A percentile compares a stretch with the other conserved stretches of the same genome.
phyloP scores from a whole-genome alignment of 2,797 vertebrate species.

The Pristis pectinata region DNA sequence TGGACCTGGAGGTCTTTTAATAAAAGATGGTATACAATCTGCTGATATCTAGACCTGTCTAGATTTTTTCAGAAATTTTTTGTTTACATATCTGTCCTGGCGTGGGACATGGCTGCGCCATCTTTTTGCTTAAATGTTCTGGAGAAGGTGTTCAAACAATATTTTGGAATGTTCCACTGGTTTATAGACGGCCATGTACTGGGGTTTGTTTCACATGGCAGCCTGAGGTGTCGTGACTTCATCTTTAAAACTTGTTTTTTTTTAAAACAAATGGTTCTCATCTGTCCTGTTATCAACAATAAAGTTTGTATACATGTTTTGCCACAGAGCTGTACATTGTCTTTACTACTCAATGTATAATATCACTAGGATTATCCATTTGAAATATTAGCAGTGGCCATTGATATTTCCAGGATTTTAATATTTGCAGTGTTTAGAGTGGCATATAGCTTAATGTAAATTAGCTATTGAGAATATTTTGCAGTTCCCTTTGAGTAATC shows the following conservation, averaged over 20 bases:
- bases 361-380: not conserved
- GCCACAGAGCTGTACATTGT: conserved; percentile 35
- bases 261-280: conserved; percentile 29
- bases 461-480: not conserved
- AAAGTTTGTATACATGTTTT: conserved; percentile 38
- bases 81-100: not conserved
- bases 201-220: conserved; percentile 27
- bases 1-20: not conserved
- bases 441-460: not conserved
- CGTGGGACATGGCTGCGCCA: not conserved
- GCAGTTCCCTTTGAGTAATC: too few relatives aligned
- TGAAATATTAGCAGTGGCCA: not conserved
- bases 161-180: conserved; percentile 22
- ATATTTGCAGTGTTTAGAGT: not conserved
- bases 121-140: conserved; percentile 18
- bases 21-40: conserved; percentile 6
- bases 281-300: conserved; percentile 36
- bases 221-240: conserved; percentile 23
- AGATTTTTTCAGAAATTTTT: conserved; percentile 19
- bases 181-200: conserved; percentile 20
- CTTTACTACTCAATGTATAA: not conserved
- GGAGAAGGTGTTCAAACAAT: conserved; percentile 21
- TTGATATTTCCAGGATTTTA: not conserved
- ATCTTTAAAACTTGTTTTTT: conserved; percentile 19
- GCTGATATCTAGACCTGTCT: not conserved